Conservation (phyloP, 2,888 invertebrate species). For the Ophioninae sp. region DNA sequence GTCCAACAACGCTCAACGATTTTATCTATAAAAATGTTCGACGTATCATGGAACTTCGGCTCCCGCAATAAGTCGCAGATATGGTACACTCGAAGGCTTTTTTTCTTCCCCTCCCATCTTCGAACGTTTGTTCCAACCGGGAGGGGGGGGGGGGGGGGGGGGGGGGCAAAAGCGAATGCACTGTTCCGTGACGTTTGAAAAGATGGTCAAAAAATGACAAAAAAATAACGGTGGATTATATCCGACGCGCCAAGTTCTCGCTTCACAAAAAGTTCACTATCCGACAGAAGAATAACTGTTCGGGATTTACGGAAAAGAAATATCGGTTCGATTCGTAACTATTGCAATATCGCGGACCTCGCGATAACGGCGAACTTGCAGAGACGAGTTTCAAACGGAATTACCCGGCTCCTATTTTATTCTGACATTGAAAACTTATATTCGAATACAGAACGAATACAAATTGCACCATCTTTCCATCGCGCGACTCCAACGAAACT, state of each 20-base stretch:
- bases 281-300: not conserved
- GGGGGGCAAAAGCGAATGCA: too few species aligned
- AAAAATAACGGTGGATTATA: not conserved
- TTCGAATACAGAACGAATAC: too few species aligned
- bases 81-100: not conserved
- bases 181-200: not conserved
- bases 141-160: too few species aligned
- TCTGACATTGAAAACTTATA: too few species aligned
- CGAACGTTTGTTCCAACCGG: not conserved
- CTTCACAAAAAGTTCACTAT: not conserved
- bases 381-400: too few species aligned
- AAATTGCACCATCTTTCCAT: too few species aligned
- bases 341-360: not conserved
- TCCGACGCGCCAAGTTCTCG: not conserved
- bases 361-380: too few species aligned
- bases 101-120: not conserved
- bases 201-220: not conserved
- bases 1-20: not conserved
- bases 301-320: not conserved
- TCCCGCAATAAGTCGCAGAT: not conserved
- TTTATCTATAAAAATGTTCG: conserved; percentile 17
- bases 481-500: too few species aligned
- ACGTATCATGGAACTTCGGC: not conserved
- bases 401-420: too few species aligned
- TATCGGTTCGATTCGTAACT: not conserved